Base-by-base conservation (phyloP, 2,888 invertebrate genomes). In the Cheilosia urbana region DNA sequence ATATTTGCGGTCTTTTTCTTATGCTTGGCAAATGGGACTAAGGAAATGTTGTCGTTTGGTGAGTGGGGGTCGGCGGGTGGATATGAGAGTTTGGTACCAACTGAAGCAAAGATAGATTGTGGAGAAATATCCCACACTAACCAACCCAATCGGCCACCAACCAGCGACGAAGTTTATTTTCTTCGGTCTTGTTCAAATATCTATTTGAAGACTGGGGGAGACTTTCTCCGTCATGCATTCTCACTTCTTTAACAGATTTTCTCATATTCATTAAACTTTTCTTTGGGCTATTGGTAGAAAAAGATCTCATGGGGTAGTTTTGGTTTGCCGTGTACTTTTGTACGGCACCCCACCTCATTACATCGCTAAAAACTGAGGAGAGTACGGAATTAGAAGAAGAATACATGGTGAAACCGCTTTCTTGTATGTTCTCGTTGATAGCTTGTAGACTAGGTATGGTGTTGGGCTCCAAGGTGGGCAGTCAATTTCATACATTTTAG, bases 1-100 rank as follows among this genome's bases (percentile, higher is more conserved):
- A 57, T 58, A 49, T 57, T 60, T 49, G 51, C 42, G 58, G 58
- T 66, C 57, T 60, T 76, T 42, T 60, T 68, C 58, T 76, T 75
- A 53, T 68, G 51, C 51, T 53, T 51, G 58, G 40, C 42, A 76
- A 68, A 68, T 58, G 45, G 24, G 60, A 40, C 47, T 66, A 58
- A 65, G 57, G 58, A 49, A 65, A 47, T 57, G 30, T 62, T 42
- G 11, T 62, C 53, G 13, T 34, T 37, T 37, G 40, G 71, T 40
- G 0, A 2, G 47, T 47, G 69, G 69, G 47, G 30, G 63, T 11
- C 9, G 53, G 9, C 15, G 37, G 58, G 15, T 45, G 45, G 5
- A 17, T 30, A 30, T 30, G 7, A 49, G 49, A 40, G 45, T 24
- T 53, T 2, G 65, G 55, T 63, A 49, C 2, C 4, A 24, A 27